Evolutionary conservation across 1,140 invertebrate species (phyloP), one percentile per base, ranked within the genome.

Genomic region (Chrysomallon squamiferum): DNA sequence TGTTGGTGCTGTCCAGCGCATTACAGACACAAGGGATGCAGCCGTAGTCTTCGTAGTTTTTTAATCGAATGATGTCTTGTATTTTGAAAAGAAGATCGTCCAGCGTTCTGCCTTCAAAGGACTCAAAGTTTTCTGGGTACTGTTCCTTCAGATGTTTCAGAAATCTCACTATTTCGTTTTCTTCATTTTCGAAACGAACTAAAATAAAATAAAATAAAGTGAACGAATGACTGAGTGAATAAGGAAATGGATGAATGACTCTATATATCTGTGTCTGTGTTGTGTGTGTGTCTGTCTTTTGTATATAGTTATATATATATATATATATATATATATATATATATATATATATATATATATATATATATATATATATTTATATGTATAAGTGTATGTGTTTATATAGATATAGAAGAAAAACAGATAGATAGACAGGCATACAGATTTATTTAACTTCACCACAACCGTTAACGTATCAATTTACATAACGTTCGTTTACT

Each of bases 111-210:
- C 54, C 69, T 20, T 71, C 60, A 13, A 57, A 62, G 25, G 61
- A 45, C 13, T 50, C 52, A 54, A 76, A 69, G 15, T 63, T 52
- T 2, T 57, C 62, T 2, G 73, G 68, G 54, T 72, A 68, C 30
- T 66, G 59, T 13, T 49, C 20, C 33, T 64, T 64, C 47, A 78
- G 59, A 60, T 65, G 60, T 7, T 56, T 29, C n/a, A 74, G 61
- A 33, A 78, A 78, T 11, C 72, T 65, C 22, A 67, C 59, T 18
- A 78, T 27, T 52, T 78, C 77, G 6, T 62, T 49, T 52, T 75
- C 77, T 45, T 78, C 74, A 45, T 75, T 74, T 29, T 78, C 74
- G 63, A 75, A 76, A 22, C 74, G 65, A 43, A 71, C 76, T 78
- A 66, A 22, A 71, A 61, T 11, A 41, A 59, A 43, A 60, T 33